Evolutionary conservation across 2,888 invertebrate species (phyloP), one percentile per base, ranked within the genome.

Genomic region (Drosophila formosana): DNA sequence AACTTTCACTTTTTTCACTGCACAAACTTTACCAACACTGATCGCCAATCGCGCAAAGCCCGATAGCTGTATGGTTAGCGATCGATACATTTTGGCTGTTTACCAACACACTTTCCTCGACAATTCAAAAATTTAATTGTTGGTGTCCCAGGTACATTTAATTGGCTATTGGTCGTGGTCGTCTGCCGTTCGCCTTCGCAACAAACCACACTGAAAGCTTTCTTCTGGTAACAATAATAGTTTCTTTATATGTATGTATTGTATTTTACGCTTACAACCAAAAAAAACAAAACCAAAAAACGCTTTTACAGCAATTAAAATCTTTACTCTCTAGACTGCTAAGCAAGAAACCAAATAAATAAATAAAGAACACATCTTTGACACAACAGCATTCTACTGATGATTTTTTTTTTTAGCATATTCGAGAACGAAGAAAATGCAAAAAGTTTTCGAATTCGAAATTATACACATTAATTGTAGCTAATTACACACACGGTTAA

Each of bases 171-270:
- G 62, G 32, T 73, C 63, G 75, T 63, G 60, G 50, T 18, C 18
- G 18, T 56, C 71, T 61, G 71, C 63, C 60, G 58, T 74, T 74
- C 49, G 75, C 75, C 75, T 75, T 74, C 52, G 66, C 75, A 66
- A 57, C 69, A 62, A 71, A 60, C 63, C 72, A 77, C 74, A 74
- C 79, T 71, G 47, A 88, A 84, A 82, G 87, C 86, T 88, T 82
- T 87, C 77, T 82, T 77, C 87, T 83, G 83, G 87, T 87, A 87
- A 88, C 87, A 89, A 90, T 90, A 90, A 90, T 90, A 79, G 82
- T 82, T 84, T 89, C 83, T 89, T 89, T 89, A 83, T 73, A 66
- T 50, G 23, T 64, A 55, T 75, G 47, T 76, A 77, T 65, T 68
- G 75, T 77, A 73, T 66, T 69, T 73, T 70, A 77, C 66, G 75